Base-by-base conservation (phyloP, 2,888 invertebrate genomes). In the Lithophane semibrunnea region DNA sequence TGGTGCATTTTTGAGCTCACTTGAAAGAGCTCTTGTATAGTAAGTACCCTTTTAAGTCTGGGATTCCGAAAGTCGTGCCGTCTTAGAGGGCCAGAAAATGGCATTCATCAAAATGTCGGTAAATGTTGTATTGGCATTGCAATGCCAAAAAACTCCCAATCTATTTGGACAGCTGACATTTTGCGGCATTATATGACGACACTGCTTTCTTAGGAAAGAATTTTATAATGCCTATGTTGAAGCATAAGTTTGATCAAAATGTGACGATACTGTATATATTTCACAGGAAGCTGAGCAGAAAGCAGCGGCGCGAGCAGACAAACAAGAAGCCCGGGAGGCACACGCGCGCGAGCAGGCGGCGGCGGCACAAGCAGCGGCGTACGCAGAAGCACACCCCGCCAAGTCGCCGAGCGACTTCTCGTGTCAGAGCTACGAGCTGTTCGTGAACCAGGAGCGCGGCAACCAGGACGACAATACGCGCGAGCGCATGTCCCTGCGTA, bases 391-490 rank as follows among this genome's bases (percentile, higher is more conserved):
- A 61, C 98, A 97, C 75, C 97, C 98, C 84, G 98, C 98, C 87
- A 99, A 99, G 95, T 99, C 99, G 76, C 99, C 99, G 69, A 99
- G 99, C 85, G 98, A 98, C 94, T 98, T 98, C 95, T 99, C 99
- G 82, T 98, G 98, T 94, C 98, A 98, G 94, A 99, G 99, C 95
- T 99, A 99, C 97, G 99, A 99, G 96, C 97, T 98, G 89, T 99
- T 99, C 96, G 98, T 98, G 88, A 98, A 98, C 92, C 98, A 98
- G 94, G 98, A 98, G 92, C 98, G 98, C 91, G 98, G 98, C 91
- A 98, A 98, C 95, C 98, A 98, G 92, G 99, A 99, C 94, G 98
- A 98, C 97, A 98, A 98, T 97, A 98, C 98, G 91, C 98, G 98
- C 95, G 98, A 98, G 95, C 98, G 98, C 95, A 99, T 99, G 98